Percentiles rank a stretch among this genome's conserved stretches.
phyloP scores from a whole-genome alignment of 1,140 invertebrate genomes.

The Panagrolaimus sp. region DNA sequence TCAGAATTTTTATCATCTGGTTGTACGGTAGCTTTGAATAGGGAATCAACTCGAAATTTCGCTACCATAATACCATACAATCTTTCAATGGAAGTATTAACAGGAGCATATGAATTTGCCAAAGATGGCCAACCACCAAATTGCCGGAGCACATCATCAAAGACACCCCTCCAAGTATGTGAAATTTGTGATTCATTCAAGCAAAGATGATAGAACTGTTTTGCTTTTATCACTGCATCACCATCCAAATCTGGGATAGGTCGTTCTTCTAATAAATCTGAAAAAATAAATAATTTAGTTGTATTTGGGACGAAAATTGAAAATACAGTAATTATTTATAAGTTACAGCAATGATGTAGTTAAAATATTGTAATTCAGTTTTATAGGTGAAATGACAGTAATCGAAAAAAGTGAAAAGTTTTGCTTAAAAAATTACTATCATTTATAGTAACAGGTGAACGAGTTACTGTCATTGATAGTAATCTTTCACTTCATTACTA shows the following conservation, averaged over 20 bases:
- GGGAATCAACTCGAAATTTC: conserved; percentile 52
- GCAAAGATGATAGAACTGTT: conserved; percentile 58
- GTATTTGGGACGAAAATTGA: too few species aligned
- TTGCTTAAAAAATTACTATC: too few species aligned
- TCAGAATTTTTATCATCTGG: conserved; percentile 58
- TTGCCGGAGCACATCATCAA: conserved; percentile 45
- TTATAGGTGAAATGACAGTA: too few species aligned
- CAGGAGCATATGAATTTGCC: conserved; percentile 25
- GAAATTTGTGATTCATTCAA: conserved; percentile 58
- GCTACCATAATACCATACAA: conserved; percentile 55
- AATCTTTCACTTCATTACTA: too few species aligned
- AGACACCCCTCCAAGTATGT: conserved; percentile 48
- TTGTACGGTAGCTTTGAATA: conserved; percentile 57
- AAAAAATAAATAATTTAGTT: too few species aligned
- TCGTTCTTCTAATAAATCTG: conserved; percentile 51
- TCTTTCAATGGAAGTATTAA: conserved; percentile 38
- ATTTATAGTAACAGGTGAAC: too few species aligned
- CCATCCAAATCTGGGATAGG: conserved; percentile 34
- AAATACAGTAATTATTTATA: too few species aligned
- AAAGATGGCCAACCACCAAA: conserved; percentile 57
- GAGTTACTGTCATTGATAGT: too few species aligned
- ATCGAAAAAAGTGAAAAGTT: too few species aligned
- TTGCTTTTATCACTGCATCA: conserved; percentile 57
- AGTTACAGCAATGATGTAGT: too few species aligned
- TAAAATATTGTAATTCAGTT: too few species aligned